Evolutionary conservation across 2,797 vertebrate species (phyloP), one percentile per base, ranked within the genome.

Genomic region (Danio choprae): DNA sequence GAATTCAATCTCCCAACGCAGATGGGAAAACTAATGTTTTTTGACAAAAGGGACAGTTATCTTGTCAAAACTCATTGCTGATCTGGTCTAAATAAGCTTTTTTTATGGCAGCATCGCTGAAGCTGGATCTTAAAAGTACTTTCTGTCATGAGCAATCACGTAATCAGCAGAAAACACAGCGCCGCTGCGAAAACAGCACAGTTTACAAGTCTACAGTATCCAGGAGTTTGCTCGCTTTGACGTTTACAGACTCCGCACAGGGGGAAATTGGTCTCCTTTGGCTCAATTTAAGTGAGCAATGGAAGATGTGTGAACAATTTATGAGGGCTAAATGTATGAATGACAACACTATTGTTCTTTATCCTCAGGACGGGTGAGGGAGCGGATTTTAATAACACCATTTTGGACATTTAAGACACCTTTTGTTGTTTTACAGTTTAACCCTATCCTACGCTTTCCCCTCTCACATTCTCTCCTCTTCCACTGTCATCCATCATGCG

Each of bases 401-500:
- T 77, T 77, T 74, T 41, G 7, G 81, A 70, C 77, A 82, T 79
- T 83, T 70, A 77, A 83, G 84, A 77, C 77, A 82, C 75, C 69
- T 78, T 80, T 79, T 59, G 63, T 79, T 77, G 79, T 86, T 80
- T 81, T 83, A 64, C 53, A 51, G 65, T 82, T 81, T 82, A 83
- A 51, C 79, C 46, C 77, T 83, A 71, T 70, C 64, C 65, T 71
- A 16, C 53, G 48, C 69, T 74, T 69, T 77, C 53, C 67, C 80
- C 79, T 40, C 43, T 46, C 13, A 11, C 44, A 63, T 62, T 75
- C 67, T 67, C 80, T 77, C 43, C 63, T 71, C 71, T 83, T 79
- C 74, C 73, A 62, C 38, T 22, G 18, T 83, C 82, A 82, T 86
- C 79, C 77, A 80, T 86, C 83, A 85, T 81, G 48, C 71, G 20